Conservation (phyloP, 2,797 vertebrate genomes). For the Pseudomugil gertrudae region DNA sequence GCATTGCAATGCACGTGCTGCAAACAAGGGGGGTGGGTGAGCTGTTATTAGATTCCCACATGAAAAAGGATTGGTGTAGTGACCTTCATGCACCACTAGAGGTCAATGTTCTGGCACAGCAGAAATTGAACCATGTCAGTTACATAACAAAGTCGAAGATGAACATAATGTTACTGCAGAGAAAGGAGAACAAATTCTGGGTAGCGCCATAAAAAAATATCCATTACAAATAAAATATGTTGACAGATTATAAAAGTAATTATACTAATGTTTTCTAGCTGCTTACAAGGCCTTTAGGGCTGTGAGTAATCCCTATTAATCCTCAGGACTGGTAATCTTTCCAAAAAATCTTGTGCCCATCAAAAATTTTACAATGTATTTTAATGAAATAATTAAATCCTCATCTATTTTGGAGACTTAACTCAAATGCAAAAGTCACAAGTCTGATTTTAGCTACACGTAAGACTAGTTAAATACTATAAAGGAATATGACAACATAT, state of each 20-base stretch:
- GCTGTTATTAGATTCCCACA: slow-evolving; percentile 20
- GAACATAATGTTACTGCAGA: slow-evolving; percentile 39
- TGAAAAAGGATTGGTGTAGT: slow-evolving; percentile 19
- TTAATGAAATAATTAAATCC: not conserved
- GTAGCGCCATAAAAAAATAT: slow-evolving; percentile 3
- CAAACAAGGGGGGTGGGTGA: slow-evolving; percentile 19
- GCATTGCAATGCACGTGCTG: slow-evolving; percentile 40
- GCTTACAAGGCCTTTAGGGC: slow-evolving; percentile 4
- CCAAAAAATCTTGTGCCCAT: not conserved
- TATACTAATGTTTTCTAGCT: not conserved
- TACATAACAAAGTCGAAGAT: slow-evolving; percentile 62
- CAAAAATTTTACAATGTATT: not conserved
- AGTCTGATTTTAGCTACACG: not conserved
- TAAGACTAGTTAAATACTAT: not conserved
- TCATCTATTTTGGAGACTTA: not conserved
- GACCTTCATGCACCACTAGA: slow-evolving; percentile 53
- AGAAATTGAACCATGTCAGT: slow-evolving; percentile 36
- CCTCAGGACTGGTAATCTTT: slow-evolving; percentile 34
- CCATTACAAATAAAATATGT: slow-evolving; percentile 4
- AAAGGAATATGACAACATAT: not conserved
- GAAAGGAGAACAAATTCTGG: slow-evolving; percentile 42
- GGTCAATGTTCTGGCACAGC: slow-evolving; percentile 36
- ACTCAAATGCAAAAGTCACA: not conserved
- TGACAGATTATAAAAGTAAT: slow-evolving; percentile 1
- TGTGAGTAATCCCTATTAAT: slow-evolving; percentile 35